These are phyloP conservation scores for Urocitellus parryii DNA, from an alignment of 2,113 vertebrate genomes.

Conservation along the genomic window DNA sequence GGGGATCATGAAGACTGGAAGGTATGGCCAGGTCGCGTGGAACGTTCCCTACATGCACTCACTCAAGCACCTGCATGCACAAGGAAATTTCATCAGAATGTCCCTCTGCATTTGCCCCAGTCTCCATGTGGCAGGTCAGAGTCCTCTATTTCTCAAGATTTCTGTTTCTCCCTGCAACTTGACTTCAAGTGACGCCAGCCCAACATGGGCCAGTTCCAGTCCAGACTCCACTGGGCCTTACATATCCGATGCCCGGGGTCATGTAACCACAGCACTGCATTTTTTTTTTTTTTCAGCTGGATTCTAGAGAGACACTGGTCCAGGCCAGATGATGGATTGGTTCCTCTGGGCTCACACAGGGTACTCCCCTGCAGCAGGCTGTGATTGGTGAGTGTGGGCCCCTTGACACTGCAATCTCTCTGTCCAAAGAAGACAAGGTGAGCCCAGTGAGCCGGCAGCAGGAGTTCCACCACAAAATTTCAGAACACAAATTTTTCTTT, in stretches of 20 bases:
- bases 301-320: not conserved
- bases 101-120: not conserved
- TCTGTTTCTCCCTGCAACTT: not conserved
- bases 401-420: not conserved
- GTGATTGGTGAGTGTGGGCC: not conserved
- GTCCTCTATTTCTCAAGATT: not conserved
- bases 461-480: not conserved
- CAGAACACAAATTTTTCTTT: not conserved
- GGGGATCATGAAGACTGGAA: not conserved
- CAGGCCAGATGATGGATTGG: not conserved
- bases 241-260: not conserved
- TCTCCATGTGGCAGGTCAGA: not conserved
- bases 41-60: accelerated
- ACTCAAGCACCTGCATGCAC: accelerated
- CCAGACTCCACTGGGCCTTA: not conserved
- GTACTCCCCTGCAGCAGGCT: not conserved
- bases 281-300: not conserved
- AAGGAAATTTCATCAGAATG: not conserved
- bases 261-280: not conserved
- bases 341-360: not conserved
- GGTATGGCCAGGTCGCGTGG: too few species aligned
- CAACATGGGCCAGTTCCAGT: not conserved
- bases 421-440: not conserved
- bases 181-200: not conserved
- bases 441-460: not conserved